Conservation (phyloP, 1,140 invertebrate genomes). For the Mycetomoellerius zeteki region DNA sequence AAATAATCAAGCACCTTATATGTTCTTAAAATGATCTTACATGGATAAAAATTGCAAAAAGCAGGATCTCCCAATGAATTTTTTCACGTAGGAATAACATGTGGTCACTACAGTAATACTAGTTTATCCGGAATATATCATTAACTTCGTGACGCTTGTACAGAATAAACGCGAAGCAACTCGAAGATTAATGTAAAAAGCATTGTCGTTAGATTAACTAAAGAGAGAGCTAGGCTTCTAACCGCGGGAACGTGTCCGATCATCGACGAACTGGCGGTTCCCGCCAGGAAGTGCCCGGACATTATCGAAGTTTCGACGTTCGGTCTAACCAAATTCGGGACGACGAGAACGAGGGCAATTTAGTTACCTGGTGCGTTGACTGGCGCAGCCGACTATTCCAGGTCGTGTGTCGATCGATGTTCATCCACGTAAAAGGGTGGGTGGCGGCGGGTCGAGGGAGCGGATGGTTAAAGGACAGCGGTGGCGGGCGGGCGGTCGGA, state of each 20-base stretch:
- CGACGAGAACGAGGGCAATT: constrained; percentile 72
- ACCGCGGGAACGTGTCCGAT: neutral
- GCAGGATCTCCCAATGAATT: neutral
- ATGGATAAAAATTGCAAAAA: neutral
- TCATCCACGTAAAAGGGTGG: constrained; percentile 86
- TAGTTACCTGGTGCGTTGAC: constrained; percentile 76
- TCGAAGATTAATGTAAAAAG: neutral
- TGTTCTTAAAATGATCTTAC: neutral
- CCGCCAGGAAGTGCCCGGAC: constrained; percentile 56
- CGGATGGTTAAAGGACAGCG: constrained; percentile 77
- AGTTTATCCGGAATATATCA: neutral
- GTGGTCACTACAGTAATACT: neutral
- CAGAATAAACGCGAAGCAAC: neutral
- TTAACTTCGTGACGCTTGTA: neutral
- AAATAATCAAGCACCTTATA: too few species aligned
- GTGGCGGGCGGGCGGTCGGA: constrained; percentile 61
- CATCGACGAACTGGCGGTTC: neutral
- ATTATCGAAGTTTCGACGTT: constrained; percentile 65
- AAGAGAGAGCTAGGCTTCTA: neutral
- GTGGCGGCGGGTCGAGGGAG: constrained; percentile 77
- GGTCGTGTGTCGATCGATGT: constrained; percentile 85
- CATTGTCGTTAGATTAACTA: neutral
- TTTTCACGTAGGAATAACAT: neutral
- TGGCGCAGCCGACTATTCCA: constrained; percentile 73
- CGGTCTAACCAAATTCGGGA: constrained; percentile 61